Conservation (phyloP, 2,888 invertebrate genomes). For the Sphinx pinastri region DNA sequence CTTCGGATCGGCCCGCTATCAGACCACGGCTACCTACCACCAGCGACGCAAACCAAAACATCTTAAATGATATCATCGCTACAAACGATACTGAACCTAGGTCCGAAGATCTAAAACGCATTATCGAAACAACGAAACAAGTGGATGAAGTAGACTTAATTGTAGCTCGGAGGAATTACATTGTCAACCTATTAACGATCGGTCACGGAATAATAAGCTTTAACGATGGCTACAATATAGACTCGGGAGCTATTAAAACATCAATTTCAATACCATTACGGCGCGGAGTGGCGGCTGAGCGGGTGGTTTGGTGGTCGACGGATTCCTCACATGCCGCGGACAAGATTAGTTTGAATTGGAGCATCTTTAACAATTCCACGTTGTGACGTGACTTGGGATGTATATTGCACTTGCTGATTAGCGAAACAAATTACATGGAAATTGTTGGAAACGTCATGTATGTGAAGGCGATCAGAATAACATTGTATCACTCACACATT, state of each 20-base stretch:
- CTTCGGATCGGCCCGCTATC: slow-evolving; percentile 41
- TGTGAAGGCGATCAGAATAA: not conserved
- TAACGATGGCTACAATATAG: slow-evolving; percentile 31
- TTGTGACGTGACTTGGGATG: slow-evolving; percentile 58
- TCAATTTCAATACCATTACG: slow-evolving; percentile 35
- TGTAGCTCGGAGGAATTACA: slow-evolving; percentile 46
- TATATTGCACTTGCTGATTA: slow-evolving; percentile 37
- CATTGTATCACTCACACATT: no score
- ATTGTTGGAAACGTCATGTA: slow-evolving; percentile 30
- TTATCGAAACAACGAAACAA: not conserved
- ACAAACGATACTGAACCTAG: slow-evolving; percentile 32
- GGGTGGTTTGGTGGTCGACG: slow-evolving; percentile 36
- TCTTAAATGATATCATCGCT: slow-evolving; percentile 30
- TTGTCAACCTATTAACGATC: slow-evolving; percentile 38
- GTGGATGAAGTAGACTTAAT: slow-evolving; percentile 33
- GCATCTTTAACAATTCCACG: slow-evolving; percentile 63
- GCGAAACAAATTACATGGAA: slow-evolving; percentile 10
- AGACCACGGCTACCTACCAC: slow-evolving; percentile 32
- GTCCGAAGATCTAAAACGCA: not conserved
- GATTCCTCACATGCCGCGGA: slow-evolving; percentile 43
- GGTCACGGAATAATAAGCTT: slow-evolving; percentile 32
- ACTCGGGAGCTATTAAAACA: slow-evolving; percentile 36
- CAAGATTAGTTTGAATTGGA: slow-evolving; percentile 66
- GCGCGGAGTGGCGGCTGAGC: slow-evolving; percentile 39
- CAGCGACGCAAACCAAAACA: slow-evolving; percentile 35